Conservation (phyloP, 2,888 invertebrate genomes). For the Rhamnusium bicolor region DNA sequence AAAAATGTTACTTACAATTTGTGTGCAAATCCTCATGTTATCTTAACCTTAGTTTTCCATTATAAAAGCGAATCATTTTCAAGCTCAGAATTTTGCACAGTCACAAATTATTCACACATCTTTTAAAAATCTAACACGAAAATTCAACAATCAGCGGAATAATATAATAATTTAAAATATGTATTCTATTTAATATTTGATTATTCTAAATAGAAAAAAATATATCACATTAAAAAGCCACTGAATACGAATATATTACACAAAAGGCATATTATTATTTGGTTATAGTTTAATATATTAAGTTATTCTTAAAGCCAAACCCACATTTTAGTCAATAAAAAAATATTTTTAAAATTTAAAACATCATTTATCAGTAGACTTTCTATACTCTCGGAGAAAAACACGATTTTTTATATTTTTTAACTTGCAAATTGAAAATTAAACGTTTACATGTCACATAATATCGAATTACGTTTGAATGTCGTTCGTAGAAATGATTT, state of each 20-base stretch:
- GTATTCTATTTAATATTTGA: neutral
- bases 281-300: slow-evolving; percentile 23
- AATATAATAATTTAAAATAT: neutral
- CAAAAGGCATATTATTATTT: slow-evolving; percentile 36
- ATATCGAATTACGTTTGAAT: slow-evolving; percentile 28
- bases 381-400: neutral
- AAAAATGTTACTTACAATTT: slow-evolving; percentile 57
- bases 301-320: slow-evolving; percentile 47
- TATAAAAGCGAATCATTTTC: slow-evolving; percentile 47
- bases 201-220: slow-evolving; percentile 27
- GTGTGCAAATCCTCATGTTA: slow-evolving; percentile 64
- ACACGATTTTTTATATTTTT: neutral
- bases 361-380: neutral
- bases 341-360: slow-evolving; percentile 11
- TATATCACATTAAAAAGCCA: slow-evolving; percentile 32
- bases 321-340: slow-evolving; percentile 48
- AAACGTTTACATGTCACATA: slow-evolving; percentile 14
- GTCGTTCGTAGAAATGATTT: slow-evolving; percentile 42
- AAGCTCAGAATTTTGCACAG: slow-evolving; percentile 35
- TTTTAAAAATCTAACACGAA: slow-evolving; percentile 17
- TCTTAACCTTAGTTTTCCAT: slow-evolving; percentile 56
- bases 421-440: neutral
- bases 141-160: slow-evolving; percentile 23
- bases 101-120: slow-evolving; percentile 45
- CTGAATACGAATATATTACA: slow-evolving; percentile 25